These are phyloP conservation scores for Spicauda simplicius DNA, from an alignment of 2,888 invertebrate species.

Conservation along the genomic window DNA sequence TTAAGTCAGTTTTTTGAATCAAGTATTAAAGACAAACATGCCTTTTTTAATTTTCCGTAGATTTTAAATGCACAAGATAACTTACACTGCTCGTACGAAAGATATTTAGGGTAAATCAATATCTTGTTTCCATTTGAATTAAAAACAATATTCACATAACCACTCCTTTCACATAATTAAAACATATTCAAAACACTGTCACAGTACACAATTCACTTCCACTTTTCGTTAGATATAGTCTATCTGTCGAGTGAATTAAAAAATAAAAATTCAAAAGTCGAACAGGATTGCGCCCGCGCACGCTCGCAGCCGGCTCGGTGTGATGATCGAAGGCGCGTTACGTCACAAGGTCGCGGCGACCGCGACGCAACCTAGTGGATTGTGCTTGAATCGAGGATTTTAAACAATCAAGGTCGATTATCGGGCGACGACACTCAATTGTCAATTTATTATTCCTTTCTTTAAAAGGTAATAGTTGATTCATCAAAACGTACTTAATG, in stretches of 20 bases:
- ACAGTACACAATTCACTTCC: neutral
- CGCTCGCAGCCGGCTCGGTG: slow-evolving; percentile 57
- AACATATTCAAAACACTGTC: neutral
- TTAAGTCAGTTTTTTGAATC: too few relatives aligned
- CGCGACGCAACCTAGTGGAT: slow-evolving; percentile 56
- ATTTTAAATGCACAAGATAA: neutral
- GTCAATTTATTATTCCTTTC: neutral
- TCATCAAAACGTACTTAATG: too few relatives aligned
- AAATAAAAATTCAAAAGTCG: slow-evolving; percentile 47
- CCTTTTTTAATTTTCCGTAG: too few relatives aligned
- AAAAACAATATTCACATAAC: too few relatives aligned
- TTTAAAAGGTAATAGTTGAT: too few relatives aligned
- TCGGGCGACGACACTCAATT: slow-evolving; percentile 41
- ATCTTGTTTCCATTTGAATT: neutral
- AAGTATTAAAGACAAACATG: too few relatives aligned
- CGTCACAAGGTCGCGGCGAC: slow-evolving; percentile 68
- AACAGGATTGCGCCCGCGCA: slow-evolving; percentile 59
- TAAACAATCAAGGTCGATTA: slow-evolving; percentile 62
- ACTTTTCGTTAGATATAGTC: neutral
- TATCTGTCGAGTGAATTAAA: slow-evolving; percentile 10
- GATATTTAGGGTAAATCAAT: neutral
- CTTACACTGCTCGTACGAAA: slow-evolving; percentile 8
- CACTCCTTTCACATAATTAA: too few relatives aligned
- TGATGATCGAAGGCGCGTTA: slow-evolving; percentile 65
- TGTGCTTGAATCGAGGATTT: slow-evolving; percentile 61